Evolutionary conservation across 1,140 invertebrate species (phyloP).

Genomic region (Nasonia giraulti): DNA sequence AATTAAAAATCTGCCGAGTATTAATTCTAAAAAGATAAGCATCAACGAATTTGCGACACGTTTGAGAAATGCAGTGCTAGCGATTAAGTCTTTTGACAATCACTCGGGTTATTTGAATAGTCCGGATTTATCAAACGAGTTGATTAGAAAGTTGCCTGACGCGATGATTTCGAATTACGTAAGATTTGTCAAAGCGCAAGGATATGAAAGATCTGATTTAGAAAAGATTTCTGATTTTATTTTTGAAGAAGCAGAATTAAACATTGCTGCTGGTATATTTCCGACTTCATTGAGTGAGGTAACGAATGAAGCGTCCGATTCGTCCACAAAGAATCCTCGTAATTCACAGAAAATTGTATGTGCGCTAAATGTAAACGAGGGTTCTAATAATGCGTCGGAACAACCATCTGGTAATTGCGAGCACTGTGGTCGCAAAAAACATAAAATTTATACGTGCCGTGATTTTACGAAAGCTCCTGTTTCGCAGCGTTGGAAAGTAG

Average conservation of each 20-base stretch:
- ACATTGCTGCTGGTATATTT: neutral
- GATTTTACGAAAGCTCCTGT: neutral
- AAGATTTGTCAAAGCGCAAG: neutral
- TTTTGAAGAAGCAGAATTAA: neutral
- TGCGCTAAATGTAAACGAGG: neutral
- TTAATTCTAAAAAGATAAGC: neutral
- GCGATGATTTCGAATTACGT: neutral
- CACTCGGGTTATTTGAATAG: neutral
- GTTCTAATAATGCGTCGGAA: neutral
- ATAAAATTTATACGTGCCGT: neutral
- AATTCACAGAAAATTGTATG: neutral
- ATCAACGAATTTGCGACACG: slow-evolving; percentile 4
- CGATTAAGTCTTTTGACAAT: neutral
- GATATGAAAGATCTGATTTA: neutral
- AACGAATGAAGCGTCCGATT: neutral
- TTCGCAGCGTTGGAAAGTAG: neutral
- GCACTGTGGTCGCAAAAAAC: neutral
- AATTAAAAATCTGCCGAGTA: neutral
- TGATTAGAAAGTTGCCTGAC: neutral
- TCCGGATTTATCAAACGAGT: neutral
- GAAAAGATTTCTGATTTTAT: slow-evolving; percentile 2
- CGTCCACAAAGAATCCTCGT: neutral
- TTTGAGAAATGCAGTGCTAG: neutral
- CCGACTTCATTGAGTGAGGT: neutral
- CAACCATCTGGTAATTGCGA: no score